Base-by-base conservation (phyloP, 2,888 invertebrate genomes). In the Cheilosia impressa region DNA sequence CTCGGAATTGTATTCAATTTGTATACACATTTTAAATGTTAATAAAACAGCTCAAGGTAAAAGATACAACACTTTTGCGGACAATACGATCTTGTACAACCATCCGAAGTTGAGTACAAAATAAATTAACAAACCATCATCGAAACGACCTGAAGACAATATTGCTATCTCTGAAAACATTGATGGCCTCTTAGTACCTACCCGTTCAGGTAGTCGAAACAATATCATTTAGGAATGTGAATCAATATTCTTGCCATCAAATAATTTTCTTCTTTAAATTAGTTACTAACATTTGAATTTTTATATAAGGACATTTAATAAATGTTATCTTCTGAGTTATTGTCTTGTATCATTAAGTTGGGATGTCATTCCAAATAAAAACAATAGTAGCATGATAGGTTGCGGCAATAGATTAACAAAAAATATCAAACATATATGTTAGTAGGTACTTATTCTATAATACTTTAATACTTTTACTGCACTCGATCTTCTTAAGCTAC, bases 401-500 rank as follows among this genome's bases (percentile, higher is more conserved):
- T 57, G 55, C 27, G 53, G 52, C 27, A 75, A 69, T 53, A 31
- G 52, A 31, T 38, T 58, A 81, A 81, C 60, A 45, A 47, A 69
- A 45, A 47, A 65, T 65, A 79, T 69, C 53, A 73, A 83, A 78
- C 69, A 79, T 65, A 75, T 66, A n/a, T n/a, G n/a, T n/a, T n/a
- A n/a, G 47, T 38, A 38, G 57, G 38, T 47, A 68, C 84, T 84
- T 84, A 84, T 43, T 13, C 84, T 84, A 84, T 84, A 84, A 84
- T 84, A 84, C 84, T 84, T 79, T 71, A 65, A 41, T 41, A 22
- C 52, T 13, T 65, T 72, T 81, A 7, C 31, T 31, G 7, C 69
- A 80, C 31, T 80, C 84, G 75, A 55, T 79, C 65, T 47, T 10
- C 65, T 84, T 80, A 84, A 55, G 47, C 84, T 84, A 84, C 84